Evolutionary conservation across 2,113 vertebrate genomes (phyloP), one percentile per base, ranked within the genome.

Genomic region (Macheiramphus alcinus): DNA sequence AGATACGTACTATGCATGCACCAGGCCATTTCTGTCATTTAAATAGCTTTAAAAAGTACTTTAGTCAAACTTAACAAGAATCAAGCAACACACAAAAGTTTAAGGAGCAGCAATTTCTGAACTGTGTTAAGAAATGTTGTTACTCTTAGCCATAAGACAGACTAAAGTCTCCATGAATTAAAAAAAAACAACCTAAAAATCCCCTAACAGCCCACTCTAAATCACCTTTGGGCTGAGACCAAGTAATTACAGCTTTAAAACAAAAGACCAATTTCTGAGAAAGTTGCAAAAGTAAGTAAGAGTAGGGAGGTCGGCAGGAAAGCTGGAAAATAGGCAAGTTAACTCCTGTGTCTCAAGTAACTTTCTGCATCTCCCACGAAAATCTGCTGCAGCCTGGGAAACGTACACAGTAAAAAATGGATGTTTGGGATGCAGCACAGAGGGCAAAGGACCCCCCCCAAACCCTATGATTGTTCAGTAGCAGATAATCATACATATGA

Each of bases 201-300:
- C 76, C 80, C 86, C 87, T 62, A 80, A 66, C 62, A 70, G 67
- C 62, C 89, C 73, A 75, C 50, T 91, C 62, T 21, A 48, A 81
- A 87, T 89, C 93, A 94, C 86, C 81, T 94, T 31, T 95, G 93
- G 94, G 83, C 78, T 87, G 56, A 76, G 45, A 72, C 68, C 80
- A 91, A 97, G 73, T 80, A 84, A 96, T 89, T 91, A 61, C 56
- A 94, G 61, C 88, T 86, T 75, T 74, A 87, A 90, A 94, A 96
- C 74, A 90, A 93, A 91, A 95, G 90, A 86, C 1, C 3, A 27
- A 59, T 80, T 97, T 96, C 91, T 93, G 92, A 94, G 90, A 88
- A 96, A 96, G 86, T 13, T 94, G 93, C 73, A 83, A 23, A 93
- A 86, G 52, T 58, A 50, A 91, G 32, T 36, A 65, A 86, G 58